Conservation (phyloP, 2,113 vertebrate genomes). For the Caranx ignobilis region DNA sequence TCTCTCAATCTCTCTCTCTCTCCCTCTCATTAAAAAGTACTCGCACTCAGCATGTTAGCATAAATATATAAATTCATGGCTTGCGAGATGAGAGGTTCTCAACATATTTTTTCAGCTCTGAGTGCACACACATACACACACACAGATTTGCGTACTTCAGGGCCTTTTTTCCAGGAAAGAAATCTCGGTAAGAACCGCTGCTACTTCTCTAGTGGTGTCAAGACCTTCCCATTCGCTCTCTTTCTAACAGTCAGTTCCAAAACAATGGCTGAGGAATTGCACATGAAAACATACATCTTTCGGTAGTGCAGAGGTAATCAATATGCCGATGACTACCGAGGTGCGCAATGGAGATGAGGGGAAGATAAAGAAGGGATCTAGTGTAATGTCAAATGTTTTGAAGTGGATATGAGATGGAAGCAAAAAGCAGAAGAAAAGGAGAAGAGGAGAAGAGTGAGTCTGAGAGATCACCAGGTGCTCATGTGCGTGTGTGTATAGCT, state of each 20-base stretch:
- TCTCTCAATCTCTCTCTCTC: conserved; percentile 23
- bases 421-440: not conserved
- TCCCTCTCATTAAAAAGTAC: conserved; percentile 65
- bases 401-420: conserved; percentile 37
- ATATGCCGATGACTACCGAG: conserved; percentile 46
- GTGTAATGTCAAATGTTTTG: conserved; percentile 40
- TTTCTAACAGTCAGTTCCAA: conserved; percentile 53
- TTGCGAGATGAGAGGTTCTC: conserved; percentile 34
- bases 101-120: conserved; percentile 24
- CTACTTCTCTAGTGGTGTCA: conserved; percentile 11
- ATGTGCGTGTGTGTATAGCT: conserved; percentile 37
- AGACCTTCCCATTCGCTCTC: not conserved
- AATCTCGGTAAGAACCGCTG: not conserved
- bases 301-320: conserved; percentile 28
- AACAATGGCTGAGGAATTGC: conserved; percentile 51
- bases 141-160: conserved; percentile 17
- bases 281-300: conserved; percentile 34
- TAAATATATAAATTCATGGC: conserved; percentile 69
- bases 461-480: conserved; percentile 6
- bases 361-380: conserved; percentile 12
- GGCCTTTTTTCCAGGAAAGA: conserved; percentile 9
- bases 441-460: conserved; percentile 7
- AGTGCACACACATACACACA: not conserved
- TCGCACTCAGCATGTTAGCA: conserved; percentile 62
- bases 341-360: conserved; percentile 38